Percentiles rank a stretch among this genome's conserved stretches.
Evolutionary conservation across 2,113 vertebrate genomes (phyloP).

Genomic region (Otolemur garnettii): DNA sequence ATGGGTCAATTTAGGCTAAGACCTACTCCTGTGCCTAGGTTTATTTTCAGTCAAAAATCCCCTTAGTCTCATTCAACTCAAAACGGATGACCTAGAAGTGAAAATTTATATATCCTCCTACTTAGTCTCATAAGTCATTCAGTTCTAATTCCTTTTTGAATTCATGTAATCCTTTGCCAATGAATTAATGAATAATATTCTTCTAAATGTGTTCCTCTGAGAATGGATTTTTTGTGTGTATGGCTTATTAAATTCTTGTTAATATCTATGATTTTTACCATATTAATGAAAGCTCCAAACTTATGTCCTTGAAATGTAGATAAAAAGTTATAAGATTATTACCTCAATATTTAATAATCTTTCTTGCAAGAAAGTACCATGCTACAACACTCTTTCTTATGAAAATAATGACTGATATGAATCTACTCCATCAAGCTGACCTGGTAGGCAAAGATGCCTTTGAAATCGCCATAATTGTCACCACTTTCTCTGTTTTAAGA

Average conservation of each 20-base stretch:
- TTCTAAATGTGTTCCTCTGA: constrained; percentile 54
- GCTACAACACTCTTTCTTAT: neutral
- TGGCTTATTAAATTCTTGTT: constrained; percentile 69
- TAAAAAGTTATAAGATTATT: constrained; percentile 50
- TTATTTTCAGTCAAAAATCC: constrained; percentile 36
- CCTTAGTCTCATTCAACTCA: neutral
- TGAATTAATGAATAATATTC: constrained; percentile 73
- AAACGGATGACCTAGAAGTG: constrained; percentile 58
- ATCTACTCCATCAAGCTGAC: constrained; percentile 27
- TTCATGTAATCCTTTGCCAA: constrained; percentile 61
- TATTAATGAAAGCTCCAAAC: constrained; percentile 66
- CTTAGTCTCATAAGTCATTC: constrained; percentile 69
- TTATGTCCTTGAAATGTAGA: constrained; percentile 48
- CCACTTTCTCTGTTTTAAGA: constrained; percentile 59
- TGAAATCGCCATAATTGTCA: constrained; percentile 49
- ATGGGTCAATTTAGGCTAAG: neutral
- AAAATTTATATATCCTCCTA: neutral
- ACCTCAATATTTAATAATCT: constrained; percentile 50
- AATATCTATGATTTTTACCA: constrained; percentile 75
- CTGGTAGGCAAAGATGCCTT: neutral
- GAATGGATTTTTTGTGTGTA: constrained; percentile 48
- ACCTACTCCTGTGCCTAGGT: neutral
- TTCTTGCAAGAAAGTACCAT: constrained; percentile 50
- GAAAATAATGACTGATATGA: neutral
- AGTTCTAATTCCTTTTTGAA: constrained; percentile 62